phyloP scores from a whole-genome alignment of 2,797 vertebrate genomes.

The Arctocebus calabarensis region DNA sequence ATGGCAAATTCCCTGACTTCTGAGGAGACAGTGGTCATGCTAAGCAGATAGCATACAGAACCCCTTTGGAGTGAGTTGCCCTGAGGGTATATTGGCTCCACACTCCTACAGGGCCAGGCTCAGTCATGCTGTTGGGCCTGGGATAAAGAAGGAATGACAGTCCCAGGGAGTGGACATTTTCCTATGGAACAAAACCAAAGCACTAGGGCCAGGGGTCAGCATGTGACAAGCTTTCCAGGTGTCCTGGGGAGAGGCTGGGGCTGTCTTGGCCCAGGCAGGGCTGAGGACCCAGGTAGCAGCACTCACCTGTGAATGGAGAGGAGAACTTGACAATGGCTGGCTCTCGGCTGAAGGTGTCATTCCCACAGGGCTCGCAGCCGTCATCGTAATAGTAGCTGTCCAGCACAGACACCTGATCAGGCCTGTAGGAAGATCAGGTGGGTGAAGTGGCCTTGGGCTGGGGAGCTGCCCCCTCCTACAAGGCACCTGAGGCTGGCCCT shows the following conservation, averaged over 20 bases:
- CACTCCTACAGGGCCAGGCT: background rate
- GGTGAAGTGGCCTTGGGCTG: background rate
- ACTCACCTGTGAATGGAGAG: slow-evolving; percentile 86
- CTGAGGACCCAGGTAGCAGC: background rate
- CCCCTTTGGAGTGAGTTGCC: background rate
- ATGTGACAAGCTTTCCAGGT: fast-evolving
- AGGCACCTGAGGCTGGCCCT: background rate
- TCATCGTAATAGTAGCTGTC: slow-evolving; percentile 92
- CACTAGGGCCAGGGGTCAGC: background rate
- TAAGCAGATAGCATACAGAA: background rate
- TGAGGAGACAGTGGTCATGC: background rate
- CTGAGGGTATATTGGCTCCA: background rate
- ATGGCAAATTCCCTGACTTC: slow-evolving; percentile 89
- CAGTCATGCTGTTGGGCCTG: background rate
- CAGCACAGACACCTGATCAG: slow-evolving; percentile 86
- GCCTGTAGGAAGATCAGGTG: slow-evolving; percentile 83
- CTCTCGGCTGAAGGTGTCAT: slow-evolving; percentile 92
- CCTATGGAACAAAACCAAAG: background rate
- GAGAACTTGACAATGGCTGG: slow-evolving; percentile 93
- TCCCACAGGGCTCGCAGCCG: slow-evolving; percentile 85
- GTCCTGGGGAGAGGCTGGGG: too few relatives aligned
- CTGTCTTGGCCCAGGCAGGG: background rate
- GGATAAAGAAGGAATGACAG: background rate
- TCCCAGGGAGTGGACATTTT: fast-evolving
- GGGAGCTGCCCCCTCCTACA: background rate